Conservation (phyloP, 2,113 vertebrate species). For the Rynchops niger region DNA sequence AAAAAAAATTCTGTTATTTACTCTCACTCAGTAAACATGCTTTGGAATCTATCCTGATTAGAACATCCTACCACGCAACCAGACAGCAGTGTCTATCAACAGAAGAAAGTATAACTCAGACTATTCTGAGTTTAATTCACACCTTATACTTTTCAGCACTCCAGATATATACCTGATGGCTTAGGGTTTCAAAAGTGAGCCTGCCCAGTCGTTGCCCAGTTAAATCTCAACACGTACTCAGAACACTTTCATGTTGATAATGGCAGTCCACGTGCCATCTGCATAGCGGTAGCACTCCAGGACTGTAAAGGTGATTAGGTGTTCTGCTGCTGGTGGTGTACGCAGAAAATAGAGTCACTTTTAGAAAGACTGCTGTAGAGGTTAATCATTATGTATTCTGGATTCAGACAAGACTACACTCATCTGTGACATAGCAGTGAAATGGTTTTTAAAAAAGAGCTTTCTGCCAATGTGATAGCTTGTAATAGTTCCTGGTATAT, state of each 20-base stretch:
- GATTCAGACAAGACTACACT: neutral
- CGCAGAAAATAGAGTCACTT: neutral
- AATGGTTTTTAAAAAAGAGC: neutral
- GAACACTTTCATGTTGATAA: neutral
- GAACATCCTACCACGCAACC: neutral
- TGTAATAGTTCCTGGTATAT: neutral
- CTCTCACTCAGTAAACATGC: neutral
- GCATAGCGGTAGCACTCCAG: neutral
- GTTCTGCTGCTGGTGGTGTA: neutral
- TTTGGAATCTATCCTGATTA: neutral
- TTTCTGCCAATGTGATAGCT: neutral
- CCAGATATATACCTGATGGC: neutral
- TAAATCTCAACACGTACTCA: neutral
- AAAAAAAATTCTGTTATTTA: neutral
- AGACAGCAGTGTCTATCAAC: neutral
- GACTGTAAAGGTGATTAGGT: neutral
- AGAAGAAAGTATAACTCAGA: neutral
- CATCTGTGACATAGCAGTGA: neutral
- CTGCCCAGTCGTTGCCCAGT: neutral
- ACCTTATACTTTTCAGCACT: neutral
- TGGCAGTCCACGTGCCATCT: neutral
- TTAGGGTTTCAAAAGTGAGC: neutral
- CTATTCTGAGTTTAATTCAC: neutral
- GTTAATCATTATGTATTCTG: neutral
- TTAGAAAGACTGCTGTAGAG: neutral